A percentile compares a stretch with the other conserved stretches of the same genome.
Conservation (phyloP, 2,113 vertebrate genomes). For the Elaphurus davidianus region DNA sequence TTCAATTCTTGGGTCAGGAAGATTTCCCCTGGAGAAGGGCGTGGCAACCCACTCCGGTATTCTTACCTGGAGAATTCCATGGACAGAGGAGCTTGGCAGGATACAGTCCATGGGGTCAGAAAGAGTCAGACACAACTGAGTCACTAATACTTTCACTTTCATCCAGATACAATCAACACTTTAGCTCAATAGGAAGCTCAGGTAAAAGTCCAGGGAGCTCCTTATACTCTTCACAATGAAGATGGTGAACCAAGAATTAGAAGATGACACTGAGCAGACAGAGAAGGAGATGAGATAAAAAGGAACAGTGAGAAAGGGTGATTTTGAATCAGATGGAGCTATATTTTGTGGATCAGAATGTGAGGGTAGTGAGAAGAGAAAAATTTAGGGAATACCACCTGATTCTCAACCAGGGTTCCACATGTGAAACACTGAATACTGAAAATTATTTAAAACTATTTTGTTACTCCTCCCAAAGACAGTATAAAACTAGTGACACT, state of each 20-base stretch:
- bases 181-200: background rate
- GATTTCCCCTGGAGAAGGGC: background rate
- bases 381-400: background rate
- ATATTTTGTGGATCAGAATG: background rate
- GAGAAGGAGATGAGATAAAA: background rate
- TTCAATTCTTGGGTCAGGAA: background rate
- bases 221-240: conserved; percentile 8
- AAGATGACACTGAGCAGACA: background rate
- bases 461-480: background rate
- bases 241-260: background rate
- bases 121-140: background rate
- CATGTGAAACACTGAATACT: conserved; percentile 16
- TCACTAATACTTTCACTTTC: background rate
- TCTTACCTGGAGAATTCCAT: background rate
- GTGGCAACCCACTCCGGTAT: background rate
- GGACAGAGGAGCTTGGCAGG: background rate
- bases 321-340: background rate
- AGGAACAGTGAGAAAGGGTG: background rate
- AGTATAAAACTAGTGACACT: background rate
- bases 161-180: background rate
- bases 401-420: background rate
- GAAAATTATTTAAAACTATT: background rate
- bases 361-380: background rate
- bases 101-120: background rate
- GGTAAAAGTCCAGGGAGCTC: background rate